Evolutionary conservation across 37 sponge, comb jelly and placozoan species (phyloP).

Genomic region (Tethya wilhelma): DNA sequence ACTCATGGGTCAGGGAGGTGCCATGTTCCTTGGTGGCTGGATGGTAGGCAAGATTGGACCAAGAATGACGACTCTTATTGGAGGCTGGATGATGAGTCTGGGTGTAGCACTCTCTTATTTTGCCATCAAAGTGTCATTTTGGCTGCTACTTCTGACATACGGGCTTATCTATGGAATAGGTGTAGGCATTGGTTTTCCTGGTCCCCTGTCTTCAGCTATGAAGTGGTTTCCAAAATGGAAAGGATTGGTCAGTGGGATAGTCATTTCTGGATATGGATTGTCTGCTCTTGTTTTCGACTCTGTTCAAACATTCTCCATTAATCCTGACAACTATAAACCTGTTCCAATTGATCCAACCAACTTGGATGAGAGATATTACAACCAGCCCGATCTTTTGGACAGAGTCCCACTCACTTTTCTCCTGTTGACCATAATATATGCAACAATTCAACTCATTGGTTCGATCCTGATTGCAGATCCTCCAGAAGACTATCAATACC

Average conservation of each 20-base stretch:
- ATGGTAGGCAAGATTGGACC: constrained; percentile 72
- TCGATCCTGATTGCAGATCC: constrained; percentile 68
- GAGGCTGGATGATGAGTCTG: constrained; percentile 51
- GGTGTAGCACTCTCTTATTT: constrained; percentile 53
- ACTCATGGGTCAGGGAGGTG: constrained; percentile 54
- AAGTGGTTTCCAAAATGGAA: constrained; percentile 84
- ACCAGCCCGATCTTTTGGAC: constrained; percentile 51
- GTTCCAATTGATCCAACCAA: background rate
- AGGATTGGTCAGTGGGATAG: constrained; percentile 76
- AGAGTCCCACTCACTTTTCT: constrained; percentile 73
- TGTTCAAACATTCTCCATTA: constrained; percentile 71
- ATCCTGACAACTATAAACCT: constrained; percentile 58
- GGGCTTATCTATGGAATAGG: constrained; percentile 85
- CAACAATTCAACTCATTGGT: constrained; percentile 58
- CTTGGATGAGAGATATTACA: constrained; percentile 25
- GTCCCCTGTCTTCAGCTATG: constrained; percentile 71
- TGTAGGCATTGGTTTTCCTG: constrained; percentile 71
- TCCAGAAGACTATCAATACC: background rate
- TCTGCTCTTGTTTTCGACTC: constrained; percentile 68
- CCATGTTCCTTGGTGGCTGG: constrained; percentile 75
- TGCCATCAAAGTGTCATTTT: constrained; percentile 65
- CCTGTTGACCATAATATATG: constrained; percentile 60
- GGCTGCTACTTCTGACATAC: constrained; percentile 71
- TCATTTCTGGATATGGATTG: constrained; percentile 84
- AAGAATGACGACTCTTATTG: constrained; percentile 68